Conservation (phyloP, 2,797 vertebrate species). For the Arremon aurantiirostris region DNA sequence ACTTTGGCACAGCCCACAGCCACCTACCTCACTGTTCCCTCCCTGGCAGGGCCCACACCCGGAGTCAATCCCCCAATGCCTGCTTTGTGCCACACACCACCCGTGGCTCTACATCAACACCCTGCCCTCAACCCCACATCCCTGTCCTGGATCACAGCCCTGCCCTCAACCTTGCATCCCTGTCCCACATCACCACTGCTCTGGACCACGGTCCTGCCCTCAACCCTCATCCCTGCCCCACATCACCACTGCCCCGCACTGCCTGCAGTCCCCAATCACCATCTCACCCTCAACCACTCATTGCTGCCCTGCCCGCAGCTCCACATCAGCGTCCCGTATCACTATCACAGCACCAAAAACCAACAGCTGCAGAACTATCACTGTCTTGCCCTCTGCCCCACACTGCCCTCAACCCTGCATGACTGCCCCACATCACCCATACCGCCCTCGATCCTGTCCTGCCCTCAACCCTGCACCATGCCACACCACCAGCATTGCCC, state of each 20-base stretch:
- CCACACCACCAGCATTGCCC: neutral
- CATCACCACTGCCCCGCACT: neutral
- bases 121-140: too few relatives aligned
- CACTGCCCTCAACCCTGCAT: rapidly evolving
- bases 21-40: rapidly evolving
- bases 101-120: rapidly evolving
- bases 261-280: rapidly evolving
- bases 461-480: neutral
- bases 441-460: neutral
- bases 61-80: constrained; percentile 40
- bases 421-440: neutral
- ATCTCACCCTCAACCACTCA: neutral
- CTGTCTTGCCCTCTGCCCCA: neutral
- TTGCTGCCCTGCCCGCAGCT: too few relatives aligned
- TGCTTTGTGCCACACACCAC: neutral
- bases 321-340: rapidly evolving
- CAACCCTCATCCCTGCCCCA: neutral
- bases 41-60: neutral
- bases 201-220: too few relatives aligned
- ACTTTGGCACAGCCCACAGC: rapidly evolving
- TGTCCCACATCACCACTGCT: neutral
- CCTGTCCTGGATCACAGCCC: too few relatives aligned
- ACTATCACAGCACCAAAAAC: neutral
- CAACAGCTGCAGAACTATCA: neutral
- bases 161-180: too few relatives aligned